Conservation (phyloP, 2,113 vertebrate genomes). For the Pelmatolapia mariae region DNA sequence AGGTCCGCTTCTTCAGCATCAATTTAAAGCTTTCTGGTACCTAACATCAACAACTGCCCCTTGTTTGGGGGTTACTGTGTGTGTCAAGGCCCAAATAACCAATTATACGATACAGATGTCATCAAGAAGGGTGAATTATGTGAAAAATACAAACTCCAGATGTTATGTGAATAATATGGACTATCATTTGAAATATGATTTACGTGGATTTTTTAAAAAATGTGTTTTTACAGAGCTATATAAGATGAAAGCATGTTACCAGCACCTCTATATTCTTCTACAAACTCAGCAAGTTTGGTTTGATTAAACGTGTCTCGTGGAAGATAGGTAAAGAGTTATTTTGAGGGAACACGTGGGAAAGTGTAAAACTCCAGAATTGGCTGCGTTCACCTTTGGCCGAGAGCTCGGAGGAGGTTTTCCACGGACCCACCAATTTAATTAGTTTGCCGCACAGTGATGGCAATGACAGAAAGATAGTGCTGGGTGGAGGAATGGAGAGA, state of each 20-base stretch:
- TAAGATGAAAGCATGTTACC: neutral
- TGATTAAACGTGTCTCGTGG: neutral
- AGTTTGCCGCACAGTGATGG: neutral
- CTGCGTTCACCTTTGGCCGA: neutral
- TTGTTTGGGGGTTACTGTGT: neutral
- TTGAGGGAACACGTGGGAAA: neutral
- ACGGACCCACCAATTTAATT: neutral
- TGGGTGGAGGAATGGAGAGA: neutral
- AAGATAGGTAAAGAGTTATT: neutral
- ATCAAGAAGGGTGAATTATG: neutral
- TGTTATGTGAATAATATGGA: neutral
- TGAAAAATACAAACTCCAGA: neutral
- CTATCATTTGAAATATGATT: neutral
- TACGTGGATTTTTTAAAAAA: neutral
- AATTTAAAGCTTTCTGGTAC: neutral
- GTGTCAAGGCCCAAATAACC: neutral
- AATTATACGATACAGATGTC: neutral
- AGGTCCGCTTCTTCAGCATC: too few species aligned
- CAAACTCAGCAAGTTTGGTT: neutral
- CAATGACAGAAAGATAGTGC: neutral
- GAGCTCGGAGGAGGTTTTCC: neutral
- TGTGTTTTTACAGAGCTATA: neutral
- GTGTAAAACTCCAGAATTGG: neutral
- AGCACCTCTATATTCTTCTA: neutral
- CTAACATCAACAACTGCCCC: neutral